Percentiles rank a stretch among this genome's conserved stretches.
These are phyloP conservation scores for Tarsius wallacei DNA, from an alignment of 2,797 vertebrate genomes.

Conservation along the genomic window DNA sequence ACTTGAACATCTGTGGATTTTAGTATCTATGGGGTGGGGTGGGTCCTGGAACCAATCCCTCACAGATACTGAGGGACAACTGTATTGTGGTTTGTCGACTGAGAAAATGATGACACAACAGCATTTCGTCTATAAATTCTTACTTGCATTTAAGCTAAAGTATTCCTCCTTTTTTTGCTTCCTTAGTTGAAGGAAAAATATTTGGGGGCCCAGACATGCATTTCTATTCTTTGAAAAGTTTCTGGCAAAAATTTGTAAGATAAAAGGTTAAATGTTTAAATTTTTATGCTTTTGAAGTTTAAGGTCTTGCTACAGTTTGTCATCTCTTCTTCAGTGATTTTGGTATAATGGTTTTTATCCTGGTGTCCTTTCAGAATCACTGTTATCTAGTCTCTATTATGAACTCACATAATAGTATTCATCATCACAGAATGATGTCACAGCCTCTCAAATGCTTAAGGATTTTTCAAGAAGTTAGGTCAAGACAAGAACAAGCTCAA, in stretches of 20 bases:
- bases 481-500: not conserved
- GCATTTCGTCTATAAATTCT: slow-evolving; percentile 48
- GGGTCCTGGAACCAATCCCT: not conserved
- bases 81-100: slow-evolving; percentile 14
- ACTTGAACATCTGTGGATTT: not conserved
- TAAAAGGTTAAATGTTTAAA: slow-evolving; percentile 18
- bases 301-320: slow-evolving; percentile 34
- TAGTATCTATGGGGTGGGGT: not conserved
- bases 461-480: slow-evolving; percentile 36
- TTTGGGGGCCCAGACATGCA: not conserved
- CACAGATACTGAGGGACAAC: not conserved
- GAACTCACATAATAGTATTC: not conserved
- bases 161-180: not conserved
- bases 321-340: slow-evolving; percentile 24
- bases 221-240: slow-evolving; percentile 63
- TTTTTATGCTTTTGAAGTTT: slow-evolving; percentile 38
- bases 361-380: not conserved
- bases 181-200: not conserved
- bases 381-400: not conserved
- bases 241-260: slow-evolving; percentile 33
- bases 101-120: not conserved
- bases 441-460: slow-evolving; percentile 6
- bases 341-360: not conserved
- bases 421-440: not conserved
- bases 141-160: slow-evolving; percentile 8